Evolutionary conservation across 2,888 invertebrate species (phyloP).

Genomic region (Andricus curvator): DNA sequence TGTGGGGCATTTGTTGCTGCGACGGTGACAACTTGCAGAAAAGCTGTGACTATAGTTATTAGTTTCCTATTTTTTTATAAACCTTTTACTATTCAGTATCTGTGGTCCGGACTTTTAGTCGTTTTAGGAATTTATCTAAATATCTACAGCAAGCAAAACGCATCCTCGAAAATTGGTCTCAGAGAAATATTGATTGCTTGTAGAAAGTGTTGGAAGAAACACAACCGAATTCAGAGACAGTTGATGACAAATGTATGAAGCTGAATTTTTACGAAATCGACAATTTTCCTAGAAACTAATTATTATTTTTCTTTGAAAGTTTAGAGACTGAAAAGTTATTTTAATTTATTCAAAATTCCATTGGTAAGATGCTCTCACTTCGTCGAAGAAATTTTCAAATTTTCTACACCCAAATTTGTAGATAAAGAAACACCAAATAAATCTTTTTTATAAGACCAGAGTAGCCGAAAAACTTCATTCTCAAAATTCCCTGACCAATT

Average conservation of each 20-base stretch:
- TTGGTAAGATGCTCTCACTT: neutral
- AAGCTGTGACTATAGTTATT: constrained; percentile 94
- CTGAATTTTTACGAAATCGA: neutral
- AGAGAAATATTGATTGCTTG: constrained; percentile 56
- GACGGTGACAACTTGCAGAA: constrained; percentile 93
- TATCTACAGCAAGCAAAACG: constrained; percentile 87
- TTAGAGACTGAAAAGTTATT: neutral
- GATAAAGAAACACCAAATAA: constrained; percentile 1
- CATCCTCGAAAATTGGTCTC: constrained; percentile 47
- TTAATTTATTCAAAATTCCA: neutral
- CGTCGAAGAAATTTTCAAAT: neutral
- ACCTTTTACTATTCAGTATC: constrained; percentile 94
- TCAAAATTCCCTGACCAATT: too few relatives aligned
- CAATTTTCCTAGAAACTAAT: neutral
- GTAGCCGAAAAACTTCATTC: too few relatives aligned
- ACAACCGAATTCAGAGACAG: constrained; percentile 66
- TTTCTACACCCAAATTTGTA: neutral
- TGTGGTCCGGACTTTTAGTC: constrained; percentile 94
- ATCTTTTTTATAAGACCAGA: neutral
- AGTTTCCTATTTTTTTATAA: constrained; percentile 97
- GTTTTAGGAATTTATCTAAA: constrained; percentile 96
- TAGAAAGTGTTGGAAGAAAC: constrained; percentile 61
- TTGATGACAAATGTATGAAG: constrained; percentile 61
- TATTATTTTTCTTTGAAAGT: neutral
- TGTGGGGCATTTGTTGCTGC: constrained; percentile 96